These are phyloP conservation scores for Neofelis nebulosa DNA, from an alignment of 2,113 vertebrate genomes.

Conservation along the genomic window DNA sequence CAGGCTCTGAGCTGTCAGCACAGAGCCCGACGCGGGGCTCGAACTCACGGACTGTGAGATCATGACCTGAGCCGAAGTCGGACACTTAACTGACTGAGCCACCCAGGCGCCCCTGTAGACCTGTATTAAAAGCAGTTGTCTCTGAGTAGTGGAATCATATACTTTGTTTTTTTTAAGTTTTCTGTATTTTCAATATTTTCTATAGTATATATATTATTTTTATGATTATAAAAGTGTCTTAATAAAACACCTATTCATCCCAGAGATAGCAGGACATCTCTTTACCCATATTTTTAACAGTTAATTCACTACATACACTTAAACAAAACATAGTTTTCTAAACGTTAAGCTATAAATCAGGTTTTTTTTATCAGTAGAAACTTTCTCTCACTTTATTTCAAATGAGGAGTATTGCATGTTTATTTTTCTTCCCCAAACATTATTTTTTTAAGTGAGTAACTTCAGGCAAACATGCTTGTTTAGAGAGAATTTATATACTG, in stretches of 20 bases:
- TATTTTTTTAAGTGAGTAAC: conserved; percentile 11
- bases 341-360: background rate
- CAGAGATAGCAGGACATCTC: background rate
- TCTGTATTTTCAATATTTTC: background rate
- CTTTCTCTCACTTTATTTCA: background rate
- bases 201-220: background rate
- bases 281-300: background rate
- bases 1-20: no score
- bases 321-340: background rate
- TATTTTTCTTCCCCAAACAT: background rate
- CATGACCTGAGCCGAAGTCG: no score
- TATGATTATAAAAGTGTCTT: conserved; percentile 43
- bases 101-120: background rate
- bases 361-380: background rate
- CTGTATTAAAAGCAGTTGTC: conserved; percentile 8
- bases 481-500: background rate
- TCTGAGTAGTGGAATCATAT: conserved; percentile 5
- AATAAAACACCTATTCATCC: background rate
- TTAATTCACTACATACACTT: background rate
- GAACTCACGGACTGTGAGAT: no score
- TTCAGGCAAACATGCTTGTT: background rate
- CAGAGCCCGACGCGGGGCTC: no score
- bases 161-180: background rate
- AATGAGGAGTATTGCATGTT: background rate
- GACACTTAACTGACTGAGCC: no score